Evolutionary conservation across 2,797 vertebrate species (phyloP), one percentile per base, ranked within the genome.

Genomic region (Sphenopsis melanotis): DNA sequence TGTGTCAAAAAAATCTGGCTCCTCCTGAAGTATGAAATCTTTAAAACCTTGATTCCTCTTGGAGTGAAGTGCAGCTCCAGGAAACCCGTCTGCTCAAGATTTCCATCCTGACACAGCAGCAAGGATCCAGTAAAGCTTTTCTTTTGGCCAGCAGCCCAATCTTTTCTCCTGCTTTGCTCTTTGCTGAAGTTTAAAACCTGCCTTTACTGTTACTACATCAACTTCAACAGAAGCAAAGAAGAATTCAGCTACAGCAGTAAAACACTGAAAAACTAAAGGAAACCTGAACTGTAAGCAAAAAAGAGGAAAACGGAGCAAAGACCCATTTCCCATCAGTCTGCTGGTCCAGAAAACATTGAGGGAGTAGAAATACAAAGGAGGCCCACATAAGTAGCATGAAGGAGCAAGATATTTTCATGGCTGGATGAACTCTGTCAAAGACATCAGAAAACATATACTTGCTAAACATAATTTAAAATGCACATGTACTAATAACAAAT

Each of bases 151-250:
- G 37, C 14, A 81, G 89, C 66, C 85, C 83, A 49, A 37, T 53
- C 55, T 82, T 88, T 92, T 89, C 89, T 93, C 57, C 84, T 68
- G 36, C 65, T 82, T 69, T 85, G 89, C 84, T 93, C 83, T 37
- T 4, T 78, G 61, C 77, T 85, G 61, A 94, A 87, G 93, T 82
- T 50, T 69, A 95, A 94, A 95, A 83, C 66, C 77, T 95, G 65
- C 81, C 82, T 88, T 72, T 52, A 66, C 81, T 63, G 61, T 42
- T 68, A 65, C 60, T 83, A 72, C 27, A 22, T 89, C 90, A 94
- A 87, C 86, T 46, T 85, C 71, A 68, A 60, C 5, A 56, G 90
- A 86, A 88, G 75, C 50, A 93, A 80, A 83, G 78, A 80, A 49
- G 30, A 85, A 88, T 84, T 70, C 42, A 71, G 59, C 85, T 69